These are phyloP conservation scores for Carposina sasakii DNA, from an alignment of 1,140 invertebrate species.

Conservation along the genomic window DNA sequence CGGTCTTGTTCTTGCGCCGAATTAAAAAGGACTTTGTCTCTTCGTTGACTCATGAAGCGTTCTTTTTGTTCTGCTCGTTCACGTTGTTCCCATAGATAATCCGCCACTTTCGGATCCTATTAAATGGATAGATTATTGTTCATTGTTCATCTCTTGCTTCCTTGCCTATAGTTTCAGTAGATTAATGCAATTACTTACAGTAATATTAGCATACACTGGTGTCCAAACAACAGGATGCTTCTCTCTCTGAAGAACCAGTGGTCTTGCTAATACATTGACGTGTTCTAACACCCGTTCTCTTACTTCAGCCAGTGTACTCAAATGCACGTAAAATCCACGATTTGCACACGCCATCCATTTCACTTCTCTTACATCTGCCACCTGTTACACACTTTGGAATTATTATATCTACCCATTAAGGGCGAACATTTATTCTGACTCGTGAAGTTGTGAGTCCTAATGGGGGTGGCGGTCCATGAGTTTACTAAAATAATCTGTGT, in stretches of 20 bases:
- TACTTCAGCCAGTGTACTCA: slow-evolving; percentile 93
- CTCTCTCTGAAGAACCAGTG: slow-evolving; percentile 85
- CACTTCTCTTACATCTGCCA: slow-evolving; percentile 85
- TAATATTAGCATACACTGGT: slow-evolving; percentile 92
- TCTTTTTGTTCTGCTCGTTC: slow-evolving; percentile 85
- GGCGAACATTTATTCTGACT: no score
- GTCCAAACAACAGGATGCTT: slow-evolving; percentile 91
- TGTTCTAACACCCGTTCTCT: slow-evolving; percentile 95
- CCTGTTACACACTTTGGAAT: no score
- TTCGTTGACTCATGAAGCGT: slow-evolving; percentile 76
- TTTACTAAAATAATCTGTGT: no score
- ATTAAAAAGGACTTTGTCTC: slow-evolving; percentile 71
- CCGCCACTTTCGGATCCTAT: slow-evolving; percentile 91
- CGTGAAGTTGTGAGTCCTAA: no score
- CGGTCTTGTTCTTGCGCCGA: slow-evolving; percentile 74
- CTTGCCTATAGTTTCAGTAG: no score
- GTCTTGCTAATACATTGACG: slow-evolving; percentile 91
- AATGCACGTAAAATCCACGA: slow-evolving; percentile 93
- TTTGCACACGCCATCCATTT: slow-evolving; percentile 98
- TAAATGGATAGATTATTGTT: no score
- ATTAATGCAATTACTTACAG: slow-evolving; percentile 80
- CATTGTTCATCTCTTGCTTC: no score
- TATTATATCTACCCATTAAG: no score
- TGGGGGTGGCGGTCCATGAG: no score
- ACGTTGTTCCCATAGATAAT: slow-evolving; percentile 89